Evolutionary conservation across 2,797 vertebrate genomes (phyloP).

Genomic region (Cyclopterus lumpus): DNA sequence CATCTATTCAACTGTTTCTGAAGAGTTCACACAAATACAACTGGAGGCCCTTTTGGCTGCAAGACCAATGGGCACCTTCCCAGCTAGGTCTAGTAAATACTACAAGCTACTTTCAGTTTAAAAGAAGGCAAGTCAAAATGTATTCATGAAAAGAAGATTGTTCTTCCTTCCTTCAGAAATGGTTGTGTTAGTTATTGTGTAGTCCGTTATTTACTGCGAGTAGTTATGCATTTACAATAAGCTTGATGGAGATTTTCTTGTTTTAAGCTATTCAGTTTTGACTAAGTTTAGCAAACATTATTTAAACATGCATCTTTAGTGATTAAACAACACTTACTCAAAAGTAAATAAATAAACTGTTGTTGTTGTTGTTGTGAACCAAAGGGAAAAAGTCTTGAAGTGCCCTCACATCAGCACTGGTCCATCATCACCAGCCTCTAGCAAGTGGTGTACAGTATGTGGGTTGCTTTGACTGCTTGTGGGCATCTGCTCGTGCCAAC

Average conservation of each 20-base stretch:
- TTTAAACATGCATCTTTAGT: neutral
- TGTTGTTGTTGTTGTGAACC: neutral
- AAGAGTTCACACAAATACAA: slow-evolving; percentile 8
- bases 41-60: neutral
- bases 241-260: neutral
- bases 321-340: neutral
- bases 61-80: neutral
- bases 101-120: neutral
- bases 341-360: neutral
- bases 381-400: neutral
- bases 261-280: neutral
- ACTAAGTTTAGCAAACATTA: neutral
- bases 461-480: slow-evolving; percentile 59
- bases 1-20: neutral
- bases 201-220: neutral
- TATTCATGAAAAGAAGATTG: neutral
- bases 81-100: neutral
- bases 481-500: slow-evolving; percentile 62
- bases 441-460: slow-evolving; percentile 46
- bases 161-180: neutral
- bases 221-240: neutral
- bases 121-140: neutral
- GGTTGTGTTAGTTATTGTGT: neutral
- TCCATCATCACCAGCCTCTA: slow-evolving; percentile 36
- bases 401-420: slow-evolving; percentile 30